Conservation (phyloP, 2,888 invertebrate species). For the Plemyria rubiginata region DNA sequence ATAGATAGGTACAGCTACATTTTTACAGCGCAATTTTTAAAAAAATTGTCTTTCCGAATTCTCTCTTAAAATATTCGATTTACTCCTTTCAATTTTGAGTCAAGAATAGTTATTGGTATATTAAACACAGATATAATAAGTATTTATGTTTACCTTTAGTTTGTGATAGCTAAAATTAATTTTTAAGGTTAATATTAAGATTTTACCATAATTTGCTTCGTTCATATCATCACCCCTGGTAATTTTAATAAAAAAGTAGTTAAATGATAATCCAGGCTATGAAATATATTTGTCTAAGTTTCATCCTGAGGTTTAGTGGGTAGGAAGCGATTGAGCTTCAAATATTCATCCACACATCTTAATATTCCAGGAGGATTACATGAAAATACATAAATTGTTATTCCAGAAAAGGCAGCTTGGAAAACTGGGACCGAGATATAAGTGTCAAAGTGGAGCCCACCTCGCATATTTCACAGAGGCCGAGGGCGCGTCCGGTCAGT, state of each 20-base stretch:
- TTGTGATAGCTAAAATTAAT: neutral
- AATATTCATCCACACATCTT: too few species aligned
- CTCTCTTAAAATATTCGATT: slow-evolving; percentile 22
- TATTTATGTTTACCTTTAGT: neutral
- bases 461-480: slow-evolving; percentile 66
- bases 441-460: slow-evolving; percentile 57
- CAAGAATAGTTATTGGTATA: neutral
- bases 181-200: too few species aligned
- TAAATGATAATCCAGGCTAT: too few species aligned
- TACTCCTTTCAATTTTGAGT: slow-evolving; percentile 12
- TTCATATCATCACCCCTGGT: too few species aligned
- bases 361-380: neutral
- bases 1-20: slow-evolving; percentile 67
- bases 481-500: slow-evolving; percentile 68
- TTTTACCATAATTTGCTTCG: too few species aligned
- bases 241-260: too few species aligned
- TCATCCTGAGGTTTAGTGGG: too few species aligned
- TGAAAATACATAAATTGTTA: slow-evolving; percentile 9
- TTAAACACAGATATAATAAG: neutral
- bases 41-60: slow-evolving; percentile 44
- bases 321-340: too few species aligned
- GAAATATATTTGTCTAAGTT: too few species aligned
- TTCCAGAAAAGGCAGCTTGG: slow-evolving; percentile 14
- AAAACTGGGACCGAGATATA: slow-evolving; percentile 48
- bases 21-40: slow-evolving; percentile 69